Evolutionary conservation across 2,888 invertebrate species (phyloP).

Genomic region (Thyatira batis): DNA sequence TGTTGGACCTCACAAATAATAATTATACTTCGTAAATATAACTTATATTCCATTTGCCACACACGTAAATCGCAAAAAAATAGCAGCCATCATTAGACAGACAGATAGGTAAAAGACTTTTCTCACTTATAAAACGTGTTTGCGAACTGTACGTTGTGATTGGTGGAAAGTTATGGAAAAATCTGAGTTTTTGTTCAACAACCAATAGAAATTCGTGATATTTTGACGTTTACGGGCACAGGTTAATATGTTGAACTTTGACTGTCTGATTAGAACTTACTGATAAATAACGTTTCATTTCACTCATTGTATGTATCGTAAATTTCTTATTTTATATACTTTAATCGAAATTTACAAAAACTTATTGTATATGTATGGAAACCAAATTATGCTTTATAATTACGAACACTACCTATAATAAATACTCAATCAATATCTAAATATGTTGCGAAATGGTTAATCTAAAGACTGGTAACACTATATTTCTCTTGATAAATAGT

Average conservation of each 20-base stretch:
- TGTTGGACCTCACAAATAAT: slow-evolving; percentile 16
- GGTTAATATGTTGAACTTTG: neutral
- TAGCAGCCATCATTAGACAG: slow-evolving; percentile 58
- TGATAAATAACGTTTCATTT: neutral
- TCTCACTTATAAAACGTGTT: slow-evolving; percentile 34
- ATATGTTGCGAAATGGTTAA: too few relatives aligned
- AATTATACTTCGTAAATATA: slow-evolving; percentile 10
- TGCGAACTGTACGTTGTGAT: slow-evolving; percentile 14
- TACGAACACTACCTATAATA: too few relatives aligned
- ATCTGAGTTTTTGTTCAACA: neutral
- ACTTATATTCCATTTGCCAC: slow-evolving; percentile 38
- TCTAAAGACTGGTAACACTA: too few relatives aligned
- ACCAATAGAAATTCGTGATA: neutral
- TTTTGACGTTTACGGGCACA: neutral
- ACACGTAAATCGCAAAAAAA: slow-evolving; percentile 46
- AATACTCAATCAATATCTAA: too few relatives aligned
- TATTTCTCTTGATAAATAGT: too few relatives aligned
- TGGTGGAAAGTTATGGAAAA: slow-evolving; percentile 13
- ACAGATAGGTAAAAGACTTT: slow-evolving; percentile 30
- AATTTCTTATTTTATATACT: neutral
- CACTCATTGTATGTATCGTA: neutral
- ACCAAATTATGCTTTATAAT: too few relatives aligned
- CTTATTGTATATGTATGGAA: too few relatives aligned
- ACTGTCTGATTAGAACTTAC: neutral
- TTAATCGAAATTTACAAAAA: too few relatives aligned